Evolutionary conservation across 2,888 invertebrate genomes (phyloP).

Genomic region (Eupeodes luniger): DNA sequence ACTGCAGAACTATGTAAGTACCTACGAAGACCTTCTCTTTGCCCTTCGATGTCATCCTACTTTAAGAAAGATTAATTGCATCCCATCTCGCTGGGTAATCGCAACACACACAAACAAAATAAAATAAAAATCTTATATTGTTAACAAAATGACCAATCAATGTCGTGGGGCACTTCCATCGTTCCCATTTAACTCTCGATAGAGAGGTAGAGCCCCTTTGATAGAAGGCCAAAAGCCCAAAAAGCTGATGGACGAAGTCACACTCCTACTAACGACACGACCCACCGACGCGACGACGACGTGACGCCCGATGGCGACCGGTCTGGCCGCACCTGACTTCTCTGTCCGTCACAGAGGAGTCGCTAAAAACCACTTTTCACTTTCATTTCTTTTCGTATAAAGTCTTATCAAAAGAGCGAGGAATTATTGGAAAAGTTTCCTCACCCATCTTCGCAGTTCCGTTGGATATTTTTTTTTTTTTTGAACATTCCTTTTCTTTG

Average conservation of each 20-base stretch:
- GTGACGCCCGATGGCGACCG: background rate
- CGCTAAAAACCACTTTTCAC: conserved; percentile 65
- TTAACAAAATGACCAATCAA: conserved; percentile 76
- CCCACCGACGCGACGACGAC: no score
- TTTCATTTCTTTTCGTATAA: conserved; percentile 63
- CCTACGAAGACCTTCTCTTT: conserved; percentile 46
- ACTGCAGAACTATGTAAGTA: conserved; percentile 17
- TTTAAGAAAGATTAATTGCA: conserved; percentile 72
- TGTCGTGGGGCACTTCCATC: conserved; percentile 29
- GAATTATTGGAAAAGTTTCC: conserved; percentile 58
- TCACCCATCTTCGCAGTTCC: conserved; percentile 10
- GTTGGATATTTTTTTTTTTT: conserved; percentile 1
- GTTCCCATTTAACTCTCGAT: background rate
- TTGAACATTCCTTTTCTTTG: background rate
- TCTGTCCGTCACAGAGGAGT: conserved; percentile 22
- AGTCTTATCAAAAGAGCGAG: conserved; percentile 61
- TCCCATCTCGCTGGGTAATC: conserved; percentile 53
- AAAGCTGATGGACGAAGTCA: background rate
- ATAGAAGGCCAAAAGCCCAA: conserved; percentile 8
- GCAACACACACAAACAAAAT: conserved; percentile 10
- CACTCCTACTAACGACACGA: background rate
- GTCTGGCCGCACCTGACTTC: conserved; percentile 42
- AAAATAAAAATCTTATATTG: conserved; percentile 61
- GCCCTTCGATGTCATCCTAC: conserved; percentile 49
- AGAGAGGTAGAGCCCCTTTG: background rate